Conservation (phyloP, 2,888 invertebrate species). For the Phytoseiulus persimilis region DNA sequence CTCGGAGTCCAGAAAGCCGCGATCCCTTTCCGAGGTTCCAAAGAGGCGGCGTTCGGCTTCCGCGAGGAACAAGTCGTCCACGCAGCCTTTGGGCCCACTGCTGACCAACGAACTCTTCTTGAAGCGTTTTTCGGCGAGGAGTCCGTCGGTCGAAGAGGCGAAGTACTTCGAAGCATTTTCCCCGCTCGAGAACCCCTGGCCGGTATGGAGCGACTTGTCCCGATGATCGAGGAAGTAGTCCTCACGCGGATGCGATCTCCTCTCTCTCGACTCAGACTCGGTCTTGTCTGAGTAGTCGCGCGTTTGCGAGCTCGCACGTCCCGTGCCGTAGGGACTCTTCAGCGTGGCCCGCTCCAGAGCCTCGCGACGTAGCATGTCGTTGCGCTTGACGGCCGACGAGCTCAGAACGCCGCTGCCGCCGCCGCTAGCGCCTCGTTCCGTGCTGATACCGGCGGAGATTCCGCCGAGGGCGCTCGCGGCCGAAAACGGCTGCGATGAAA, state of each 20-base stretch:
- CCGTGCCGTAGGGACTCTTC: slow-evolving; percentile 25
- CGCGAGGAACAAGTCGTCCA: slow-evolving; percentile 18
- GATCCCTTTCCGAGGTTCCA: slow-evolving; percentile 25
- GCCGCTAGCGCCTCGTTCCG: not conserved
- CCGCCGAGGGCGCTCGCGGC: not conserved
- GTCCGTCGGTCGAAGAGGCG: slow-evolving; percentile 23
- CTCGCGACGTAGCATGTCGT: slow-evolving; percentile 37
- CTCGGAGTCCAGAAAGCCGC: slow-evolving; percentile 7
- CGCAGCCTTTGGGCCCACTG: slow-evolving; percentile 26
- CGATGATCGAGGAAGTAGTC: not conserved
- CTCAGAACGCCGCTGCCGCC: not conserved
- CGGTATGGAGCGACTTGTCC: not conserved
- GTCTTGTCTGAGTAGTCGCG: not conserved
- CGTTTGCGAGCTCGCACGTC: not conserved
- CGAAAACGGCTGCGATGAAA: not conserved
- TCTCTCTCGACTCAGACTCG: not conserved
- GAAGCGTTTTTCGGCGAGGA: slow-evolving; percentile 21
- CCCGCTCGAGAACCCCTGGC: not conserved
- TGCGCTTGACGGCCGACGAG: slow-evolving; percentile 31
- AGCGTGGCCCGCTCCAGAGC: slow-evolving; percentile 20
- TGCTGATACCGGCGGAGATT: not conserved
- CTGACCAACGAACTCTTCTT: slow-evolving; percentile 22
- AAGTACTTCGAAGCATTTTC: not conserved
- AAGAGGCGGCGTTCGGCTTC: slow-evolving; percentile 33
- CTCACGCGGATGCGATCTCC: not conserved